Conservation (phyloP, 2,113 vertebrate genomes). For the Nibea coibor region DNA sequence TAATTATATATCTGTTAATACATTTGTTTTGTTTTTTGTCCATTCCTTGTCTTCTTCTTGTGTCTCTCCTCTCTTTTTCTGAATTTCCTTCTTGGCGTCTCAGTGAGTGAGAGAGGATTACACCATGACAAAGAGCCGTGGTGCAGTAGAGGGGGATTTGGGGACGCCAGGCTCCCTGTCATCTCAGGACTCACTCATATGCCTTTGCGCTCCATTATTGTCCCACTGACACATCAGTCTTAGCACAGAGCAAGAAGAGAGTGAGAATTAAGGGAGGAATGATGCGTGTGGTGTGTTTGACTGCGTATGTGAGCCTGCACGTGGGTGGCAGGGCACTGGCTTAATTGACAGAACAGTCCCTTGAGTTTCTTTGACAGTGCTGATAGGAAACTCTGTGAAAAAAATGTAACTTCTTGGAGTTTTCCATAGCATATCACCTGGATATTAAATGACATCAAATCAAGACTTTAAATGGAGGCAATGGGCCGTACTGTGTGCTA, state of each 20-base stretch:
- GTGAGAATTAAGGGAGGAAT: conserved; percentile 56
- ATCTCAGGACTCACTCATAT: conserved; percentile 78
- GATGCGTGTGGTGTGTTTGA: conserved; percentile 21
- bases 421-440: conserved; percentile 18
- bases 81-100: conserved; percentile 60
- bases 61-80: conserved; percentile 7
- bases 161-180: conserved; percentile 70
- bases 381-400: conserved; percentile 28
- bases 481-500: background rate
- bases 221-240: conserved; percentile 69
- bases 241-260: conserved; percentile 53
- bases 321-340: conserved; percentile 34
- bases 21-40: background rate
- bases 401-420: conserved; percentile 5
- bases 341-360: conserved; percentile 62
- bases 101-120: conserved; percentile 72
- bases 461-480: conserved; percentile 6
- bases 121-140: conserved; percentile 73
- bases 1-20: conserved; percentile 25
- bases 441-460: conserved; percentile 25
- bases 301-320: background rate
- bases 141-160: conserved; percentile 77
- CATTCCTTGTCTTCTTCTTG: conserved; percentile 14
- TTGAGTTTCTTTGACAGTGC: conserved; percentile 33
- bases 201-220: conserved; percentile 73